These are phyloP conservation scores for Pseudorhiza aurosa DNA, from an alignment of 30 jellyfish, hydroid and myxozoan species.

Conservation along the genomic window DNA sequence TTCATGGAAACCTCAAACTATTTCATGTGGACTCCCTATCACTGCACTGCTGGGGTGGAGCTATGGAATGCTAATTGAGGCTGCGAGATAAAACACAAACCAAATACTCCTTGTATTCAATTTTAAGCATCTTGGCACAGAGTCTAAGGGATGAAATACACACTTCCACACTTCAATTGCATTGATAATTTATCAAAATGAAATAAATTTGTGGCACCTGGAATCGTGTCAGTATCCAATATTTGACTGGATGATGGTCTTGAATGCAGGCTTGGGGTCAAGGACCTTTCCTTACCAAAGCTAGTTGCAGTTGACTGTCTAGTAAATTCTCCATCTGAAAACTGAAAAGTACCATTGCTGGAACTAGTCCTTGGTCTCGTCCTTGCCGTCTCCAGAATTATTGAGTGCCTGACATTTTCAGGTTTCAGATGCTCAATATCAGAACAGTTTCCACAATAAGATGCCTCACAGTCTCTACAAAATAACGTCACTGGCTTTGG, in stretches of 20 bases:
- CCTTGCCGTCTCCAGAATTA: slow-evolving; percentile 48
- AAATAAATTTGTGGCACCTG: too few species aligned
- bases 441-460: slow-evolving; percentile 73
- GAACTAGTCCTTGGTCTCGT: not conserved
- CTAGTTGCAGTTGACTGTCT: slow-evolving; percentile 13
- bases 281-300: not conserved
- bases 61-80: too few species aligned
- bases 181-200: too few species aligned
- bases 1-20: too few species aligned
- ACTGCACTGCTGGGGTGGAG: too few species aligned
- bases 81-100: too few species aligned
- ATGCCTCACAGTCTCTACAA: slow-evolving; percentile 65
- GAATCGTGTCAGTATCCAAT: slow-evolving; percentile 38
- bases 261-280: not conserved
- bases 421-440: slow-evolving; percentile 68
- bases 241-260: slow-evolving; percentile 56
- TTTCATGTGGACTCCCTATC: too few species aligned
- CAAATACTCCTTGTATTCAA: too few species aligned
- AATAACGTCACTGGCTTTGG: slow-evolving; percentile 71
- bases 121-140: too few species aligned
- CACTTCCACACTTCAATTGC: too few species aligned
- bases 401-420: slow-evolving; percentile 49
- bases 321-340: not conserved
- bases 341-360: not conserved
- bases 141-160: too few species aligned